These are phyloP conservation scores for Sparidentex hasta DNA, from an alignment of 2,797 vertebrate genomes.

Conservation along the genomic window DNA sequence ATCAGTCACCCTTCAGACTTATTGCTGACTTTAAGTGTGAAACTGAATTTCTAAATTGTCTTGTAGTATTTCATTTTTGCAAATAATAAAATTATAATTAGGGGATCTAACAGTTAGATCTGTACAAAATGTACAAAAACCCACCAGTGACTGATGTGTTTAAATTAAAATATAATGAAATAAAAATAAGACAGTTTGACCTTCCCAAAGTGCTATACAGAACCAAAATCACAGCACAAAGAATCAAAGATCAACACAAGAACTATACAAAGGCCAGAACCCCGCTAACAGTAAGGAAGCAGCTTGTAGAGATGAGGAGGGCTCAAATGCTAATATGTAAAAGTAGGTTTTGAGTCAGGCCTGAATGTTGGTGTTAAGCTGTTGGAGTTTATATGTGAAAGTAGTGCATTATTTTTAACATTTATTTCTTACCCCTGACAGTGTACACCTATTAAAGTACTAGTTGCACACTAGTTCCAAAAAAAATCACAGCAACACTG, in stretches of 20 bases:
- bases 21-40: neutral
- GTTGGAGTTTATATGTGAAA: neutral
- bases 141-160: neutral
- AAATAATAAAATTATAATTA: neutral
- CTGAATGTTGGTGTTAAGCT: neutral
- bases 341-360: too few species aligned
- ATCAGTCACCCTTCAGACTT: neutral
- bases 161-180: too few species aligned
- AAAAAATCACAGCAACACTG: neutral
- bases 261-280: too few species aligned
- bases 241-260: too few species aligned
- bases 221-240: too few species aligned
- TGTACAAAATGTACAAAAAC: neutral
- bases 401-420: neutral
- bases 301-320: too few species aligned
- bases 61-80: neutral
- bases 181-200: too few species aligned
- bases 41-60: neutral
- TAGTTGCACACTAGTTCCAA: neutral
- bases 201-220: too few species aligned
- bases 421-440: neutral
- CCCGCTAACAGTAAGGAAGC: too few species aligned
- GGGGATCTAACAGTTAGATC: neutral
- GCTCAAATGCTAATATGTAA: too few species aligned
- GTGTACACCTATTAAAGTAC: neutral